phyloP scores from a whole-genome alignment of 1,140 invertebrate genomes.

The Neuroterus valhalla region DNA sequence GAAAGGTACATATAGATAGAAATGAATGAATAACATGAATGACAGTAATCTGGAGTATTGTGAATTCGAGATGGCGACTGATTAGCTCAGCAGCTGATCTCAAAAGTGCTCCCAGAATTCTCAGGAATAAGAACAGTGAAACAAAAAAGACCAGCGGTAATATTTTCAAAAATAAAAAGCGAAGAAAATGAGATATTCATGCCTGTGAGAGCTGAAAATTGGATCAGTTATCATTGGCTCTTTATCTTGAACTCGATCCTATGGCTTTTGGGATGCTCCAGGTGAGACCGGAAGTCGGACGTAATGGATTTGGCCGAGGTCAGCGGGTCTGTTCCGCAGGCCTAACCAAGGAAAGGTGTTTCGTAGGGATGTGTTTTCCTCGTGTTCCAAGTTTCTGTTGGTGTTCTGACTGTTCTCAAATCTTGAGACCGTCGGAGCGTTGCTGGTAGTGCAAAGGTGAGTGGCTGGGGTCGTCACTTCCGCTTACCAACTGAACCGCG shows the following conservation, averaged over 20 bases:
- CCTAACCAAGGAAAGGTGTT: slow-evolving; percentile 62
- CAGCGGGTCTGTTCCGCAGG: slow-evolving; percentile 58
- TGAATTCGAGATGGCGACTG: too few species aligned
- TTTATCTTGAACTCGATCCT: slow-evolving; percentile 6
- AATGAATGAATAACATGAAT: too few species aligned
- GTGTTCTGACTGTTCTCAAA: slow-evolving; percentile 51
- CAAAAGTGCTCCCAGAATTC: not conserved
- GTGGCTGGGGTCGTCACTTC: slow-evolving; percentile 73
- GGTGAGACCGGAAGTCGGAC: slow-evolving; percentile 59
- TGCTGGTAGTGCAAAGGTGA: slow-evolving; percentile 73
- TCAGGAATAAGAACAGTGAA: too few species aligned
- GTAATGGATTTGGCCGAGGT: slow-evolving; percentile 57
- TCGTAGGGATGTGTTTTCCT: slow-evolving; percentile 68
- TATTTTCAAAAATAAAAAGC: not conserved
- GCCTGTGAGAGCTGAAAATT: not conserved
- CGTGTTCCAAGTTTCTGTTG: slow-evolving; percentile 41
- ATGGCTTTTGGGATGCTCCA: slow-evolving; percentile 38
- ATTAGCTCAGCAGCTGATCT: too few species aligned
- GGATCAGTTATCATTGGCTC: not conserved
- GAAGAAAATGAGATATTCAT: not conserved
- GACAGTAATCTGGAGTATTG: too few species aligned
- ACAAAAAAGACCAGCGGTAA: not conserved
- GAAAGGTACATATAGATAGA: too few species aligned
- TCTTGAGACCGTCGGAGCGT: slow-evolving; percentile 54
- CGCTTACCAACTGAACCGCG: slow-evolving; percentile 70